phyloP scores from a whole-genome alignment of 1,140 invertebrate species.

The Trissolcus basalis region DNA sequence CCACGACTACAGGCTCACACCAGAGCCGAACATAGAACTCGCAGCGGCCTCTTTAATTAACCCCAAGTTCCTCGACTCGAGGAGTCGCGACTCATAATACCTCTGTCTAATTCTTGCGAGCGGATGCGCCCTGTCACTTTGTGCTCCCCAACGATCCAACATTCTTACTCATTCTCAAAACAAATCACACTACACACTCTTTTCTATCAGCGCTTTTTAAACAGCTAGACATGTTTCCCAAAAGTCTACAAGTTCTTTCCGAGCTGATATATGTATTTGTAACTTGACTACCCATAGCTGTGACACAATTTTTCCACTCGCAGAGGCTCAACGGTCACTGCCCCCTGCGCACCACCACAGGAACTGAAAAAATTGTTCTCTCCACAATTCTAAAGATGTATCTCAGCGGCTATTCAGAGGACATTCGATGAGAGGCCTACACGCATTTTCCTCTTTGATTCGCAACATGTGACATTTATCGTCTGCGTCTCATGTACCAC shows the following conservation, averaged over 20 bases:
- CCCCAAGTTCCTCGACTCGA: constrained; percentile 53
- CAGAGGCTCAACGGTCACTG: no score
- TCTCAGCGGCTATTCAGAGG: constrained; percentile 14
- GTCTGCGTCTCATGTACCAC: constrained; percentile 41
- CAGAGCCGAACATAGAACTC: constrained; percentile 51
- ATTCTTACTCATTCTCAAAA: constrained; percentile 9
- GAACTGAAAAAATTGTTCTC: no score
- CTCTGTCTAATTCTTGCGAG: constrained; percentile 38
- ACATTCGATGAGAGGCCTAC: constrained; percentile 10
- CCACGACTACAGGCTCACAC: no score
- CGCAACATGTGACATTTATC: constrained; percentile 47
- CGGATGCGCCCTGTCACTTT: constrained; percentile 50
- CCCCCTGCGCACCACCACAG: no score
- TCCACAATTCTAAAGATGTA: background rate
- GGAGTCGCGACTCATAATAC: constrained; percentile 62
- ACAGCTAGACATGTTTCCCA: no score
- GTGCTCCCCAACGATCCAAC: constrained; percentile 14
- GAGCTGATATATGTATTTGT: no score
- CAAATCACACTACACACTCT: background rate
- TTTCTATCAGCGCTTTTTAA: no score
- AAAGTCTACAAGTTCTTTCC: no score
- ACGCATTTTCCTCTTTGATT: constrained; percentile 32
- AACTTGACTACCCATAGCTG: no score
- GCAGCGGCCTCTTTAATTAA: constrained; percentile 71
- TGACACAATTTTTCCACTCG: no score